Evolutionary conservation across 92 coral and sea anemone genomes (phyloP).

Genomic region (Siderastrea siderea): DNA sequence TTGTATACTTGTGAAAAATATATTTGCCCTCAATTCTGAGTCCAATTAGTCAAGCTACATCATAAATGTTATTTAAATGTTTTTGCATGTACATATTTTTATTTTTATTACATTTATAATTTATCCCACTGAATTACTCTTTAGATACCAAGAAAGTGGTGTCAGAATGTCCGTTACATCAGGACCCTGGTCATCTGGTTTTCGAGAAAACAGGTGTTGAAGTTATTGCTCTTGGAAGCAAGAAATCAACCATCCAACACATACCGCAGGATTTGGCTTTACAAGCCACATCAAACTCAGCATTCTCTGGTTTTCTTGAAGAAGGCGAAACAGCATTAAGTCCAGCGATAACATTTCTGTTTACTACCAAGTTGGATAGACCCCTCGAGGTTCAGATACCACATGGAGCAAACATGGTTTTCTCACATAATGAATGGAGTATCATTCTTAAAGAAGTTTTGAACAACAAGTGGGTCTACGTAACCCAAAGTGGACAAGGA

Average conservation of each 20-base stretch:
- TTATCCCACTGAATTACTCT: too few relatives aligned
- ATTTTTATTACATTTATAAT: too few relatives aligned
- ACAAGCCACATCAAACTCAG: background rate
- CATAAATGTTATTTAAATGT: too few relatives aligned
- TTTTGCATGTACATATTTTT: too few relatives aligned
- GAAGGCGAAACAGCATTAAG: conserved; percentile 6
- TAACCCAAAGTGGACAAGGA: background rate
- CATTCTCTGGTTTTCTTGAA: background rate
- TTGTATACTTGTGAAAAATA: too few relatives aligned
- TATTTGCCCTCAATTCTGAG: too few relatives aligned
- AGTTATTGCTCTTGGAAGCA: background rate
- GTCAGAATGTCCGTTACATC: background rate
- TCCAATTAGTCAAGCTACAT: too few relatives aligned
- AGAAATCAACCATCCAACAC: background rate
- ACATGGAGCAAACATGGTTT: background rate
- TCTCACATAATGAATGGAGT: background rate
- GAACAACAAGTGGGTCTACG: conserved; percentile 10
- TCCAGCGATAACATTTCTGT: background rate
- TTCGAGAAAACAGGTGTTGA: conserved; percentile 43
- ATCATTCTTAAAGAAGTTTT: conserved; percentile 7
- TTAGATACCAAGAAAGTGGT: too few relatives aligned
- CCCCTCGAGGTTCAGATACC: conserved; percentile 18
- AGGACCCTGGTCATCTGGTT: background rate
- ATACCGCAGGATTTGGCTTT: background rate
- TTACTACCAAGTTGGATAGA: too few relatives aligned